phyloP scores from a whole-genome alignment of 2,797 vertebrate species.

The Sus cebifrons region DNA sequence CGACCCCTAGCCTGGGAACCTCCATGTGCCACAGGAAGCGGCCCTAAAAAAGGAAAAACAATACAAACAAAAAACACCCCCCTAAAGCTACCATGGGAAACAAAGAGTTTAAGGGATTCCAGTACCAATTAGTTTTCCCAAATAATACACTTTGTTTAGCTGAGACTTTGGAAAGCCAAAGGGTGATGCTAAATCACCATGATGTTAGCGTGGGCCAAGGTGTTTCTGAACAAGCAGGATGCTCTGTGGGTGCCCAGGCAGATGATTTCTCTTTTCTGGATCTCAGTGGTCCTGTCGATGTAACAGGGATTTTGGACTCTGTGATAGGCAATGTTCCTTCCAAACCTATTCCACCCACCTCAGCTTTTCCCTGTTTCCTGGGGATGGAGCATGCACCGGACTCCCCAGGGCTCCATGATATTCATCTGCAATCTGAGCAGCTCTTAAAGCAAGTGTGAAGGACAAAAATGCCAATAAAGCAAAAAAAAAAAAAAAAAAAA shows the following conservation, averaged over 20 bases:
- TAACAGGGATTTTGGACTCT: not conserved
- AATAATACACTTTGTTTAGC: not conserved
- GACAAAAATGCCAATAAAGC: not conserved
- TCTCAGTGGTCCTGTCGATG: not conserved
- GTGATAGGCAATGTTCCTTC: not conserved
- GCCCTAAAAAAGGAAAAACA: too few relatives aligned
- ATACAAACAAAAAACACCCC: too few relatives aligned
- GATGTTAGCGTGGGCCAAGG: not conserved
- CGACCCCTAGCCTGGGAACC: too few relatives aligned
- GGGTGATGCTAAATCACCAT: not conserved
- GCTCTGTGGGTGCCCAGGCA: not conserved
- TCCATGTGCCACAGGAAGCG: too few relatives aligned
- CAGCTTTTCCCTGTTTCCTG: not conserved
- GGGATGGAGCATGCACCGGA: not conserved
- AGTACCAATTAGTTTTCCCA: not conserved
- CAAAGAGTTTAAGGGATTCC: slow-evolving; percentile 18
- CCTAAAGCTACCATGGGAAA: not conserved
- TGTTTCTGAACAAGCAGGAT: not conserved
- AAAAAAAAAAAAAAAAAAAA: not conserved
- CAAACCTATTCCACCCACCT: not conserved
- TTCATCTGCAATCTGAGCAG: not conserved
- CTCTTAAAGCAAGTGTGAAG: not conserved
- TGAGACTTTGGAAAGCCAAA: not conserved
- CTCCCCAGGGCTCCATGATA: not conserved
- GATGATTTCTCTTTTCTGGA: not conserved